Percentiles rank a stretch among this genome's conserved stretches.
Conservation (phyloP, 2,113 vertebrate genomes). For the Calidris pygmaea region DNA sequence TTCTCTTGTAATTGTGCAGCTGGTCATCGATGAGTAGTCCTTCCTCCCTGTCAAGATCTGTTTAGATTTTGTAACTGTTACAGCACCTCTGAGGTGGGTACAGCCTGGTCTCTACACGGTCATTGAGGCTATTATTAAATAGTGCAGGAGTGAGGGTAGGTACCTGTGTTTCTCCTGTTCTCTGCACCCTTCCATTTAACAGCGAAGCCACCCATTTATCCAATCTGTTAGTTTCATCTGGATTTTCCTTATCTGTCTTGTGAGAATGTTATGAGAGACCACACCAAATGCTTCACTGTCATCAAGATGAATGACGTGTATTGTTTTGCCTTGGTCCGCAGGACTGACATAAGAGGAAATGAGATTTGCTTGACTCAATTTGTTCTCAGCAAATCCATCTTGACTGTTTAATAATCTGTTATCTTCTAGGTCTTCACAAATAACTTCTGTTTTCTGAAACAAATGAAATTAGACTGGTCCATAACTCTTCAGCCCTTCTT, state of each 20-base stretch:
- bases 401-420: slow-evolving; percentile 47
- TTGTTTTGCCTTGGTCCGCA: slow-evolving; percentile 14
- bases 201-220: neutral
- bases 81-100: neutral
- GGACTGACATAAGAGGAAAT: slow-evolving; percentile 43
- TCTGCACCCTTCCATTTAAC: neutral
- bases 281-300: neutral
- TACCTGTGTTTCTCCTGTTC: neutral
- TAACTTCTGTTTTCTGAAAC: slow-evolving; percentile 14
- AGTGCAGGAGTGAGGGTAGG: neutral
- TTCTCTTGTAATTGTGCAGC: neutral
- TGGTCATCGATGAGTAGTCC: neutral
- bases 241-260: neutral
- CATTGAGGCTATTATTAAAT: neutral
- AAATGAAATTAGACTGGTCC: neutral
- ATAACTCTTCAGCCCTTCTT: neutral
- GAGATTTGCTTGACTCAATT: slow-evolving; percentile 40
- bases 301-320: slow-evolving; percentile 11
- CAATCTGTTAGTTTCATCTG: neutral
- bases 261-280: neutral
- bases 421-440: slow-evolving; percentile 13
- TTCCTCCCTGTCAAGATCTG: neutral
- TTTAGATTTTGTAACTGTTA: neutral
- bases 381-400: slow-evolving; percentile 28
- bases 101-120: neutral